Evolutionary conservation across 1,140 invertebrate species (phyloP), one percentile per base, ranked within the genome.

Genomic region (Temnothorax longispinosus): DNA sequence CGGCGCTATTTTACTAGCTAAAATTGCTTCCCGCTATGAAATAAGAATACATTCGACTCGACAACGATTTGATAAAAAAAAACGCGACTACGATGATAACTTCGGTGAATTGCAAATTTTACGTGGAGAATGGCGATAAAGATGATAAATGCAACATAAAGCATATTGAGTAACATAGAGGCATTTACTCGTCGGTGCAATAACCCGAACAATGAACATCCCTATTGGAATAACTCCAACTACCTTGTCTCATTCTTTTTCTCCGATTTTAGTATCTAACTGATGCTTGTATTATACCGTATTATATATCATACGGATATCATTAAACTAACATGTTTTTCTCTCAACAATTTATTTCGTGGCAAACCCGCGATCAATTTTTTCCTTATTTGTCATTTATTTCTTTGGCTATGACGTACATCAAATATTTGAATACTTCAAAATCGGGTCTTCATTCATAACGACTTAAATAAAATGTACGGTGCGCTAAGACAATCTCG

Each of bases 201-300:
- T 92, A 93, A 92, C 91, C 76, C 67, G 90, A 92, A 92, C 89
- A 92, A 93, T 92, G 89, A 91, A 92, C 86, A 91, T 92, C 64
- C 82, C 60, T 85, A 88, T 91, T 93, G 93, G 93, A 94, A 69
- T 84, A 77, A 84, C 50, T 94, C 93, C 93, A 94, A 93, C 84
- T 78, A 69, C 80, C 52, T 54, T 81, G 82, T 65, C 58, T 10
- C n/a, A 60, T 11, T 62, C 60, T 50, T 74, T 75, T 80, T 85
- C 81, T 58, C 41, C 21, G 47, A 41, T 86, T 69, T 4, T 35
- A 74, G 11, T 2, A 11, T 62, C 35, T 56, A 47, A 41, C 82
- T 56, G 74, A 74, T 89, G 47, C 75, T 87, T 50, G 32, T 32
- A 60, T n/a, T 27, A 44, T 76, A 60, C 38, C 8, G 38, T 15